Base-by-base conservation (phyloP, 2,797 vertebrate genomes). In the Acropternis orthonyx region DNA sequence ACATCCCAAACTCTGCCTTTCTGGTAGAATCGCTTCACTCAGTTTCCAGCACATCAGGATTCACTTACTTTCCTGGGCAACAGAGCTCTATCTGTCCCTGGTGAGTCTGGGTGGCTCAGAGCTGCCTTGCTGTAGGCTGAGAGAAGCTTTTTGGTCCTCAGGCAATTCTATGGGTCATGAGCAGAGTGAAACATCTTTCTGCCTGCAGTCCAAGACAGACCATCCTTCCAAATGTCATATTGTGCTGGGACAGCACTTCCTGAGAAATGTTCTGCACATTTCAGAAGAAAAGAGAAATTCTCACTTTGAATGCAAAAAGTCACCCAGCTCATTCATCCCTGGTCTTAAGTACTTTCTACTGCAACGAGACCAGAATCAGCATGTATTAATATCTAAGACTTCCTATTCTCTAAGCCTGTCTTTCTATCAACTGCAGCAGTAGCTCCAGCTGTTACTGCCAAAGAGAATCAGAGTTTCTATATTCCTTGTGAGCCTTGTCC, bases 231-330 rank as follows among this genome's bases (percentile, higher is more conserved):
- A 7, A 15, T 11, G 5, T 34, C 55, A 19, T 23, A 14, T 9
- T 43, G 27, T 32, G 37, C 27, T 55, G n/a, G 14, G 41, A 56
- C 15, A 48, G 23, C 5, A 7, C 34, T 15, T 88, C 30, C 37
- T 74, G 24, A 84, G 41, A 43, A 73, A 62, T 5, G 22, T 8
- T 26, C 30, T 39, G 10, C 54, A 27, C 13, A 63, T 32, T 79
- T 61, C 59, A 85, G 46, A 83, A 36, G 44, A 90, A 72, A 83
- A 73, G 46, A 73, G 78, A 65, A 88, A 66, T 58, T 78, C 36
- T 15, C 36, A 22, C 24, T 65, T 20, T n/a, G 22, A 63, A 75
- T 73, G 26, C 26, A 51, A 91, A 62, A 79, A 39, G 20, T 28
- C 28, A 5, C 7, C 13, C 10, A 36, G 6, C 30, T 78, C 44